Evolutionary conservation across 2,797 vertebrate genomes (phyloP).

Genomic region (Rhodeus uyekii): DNA sequence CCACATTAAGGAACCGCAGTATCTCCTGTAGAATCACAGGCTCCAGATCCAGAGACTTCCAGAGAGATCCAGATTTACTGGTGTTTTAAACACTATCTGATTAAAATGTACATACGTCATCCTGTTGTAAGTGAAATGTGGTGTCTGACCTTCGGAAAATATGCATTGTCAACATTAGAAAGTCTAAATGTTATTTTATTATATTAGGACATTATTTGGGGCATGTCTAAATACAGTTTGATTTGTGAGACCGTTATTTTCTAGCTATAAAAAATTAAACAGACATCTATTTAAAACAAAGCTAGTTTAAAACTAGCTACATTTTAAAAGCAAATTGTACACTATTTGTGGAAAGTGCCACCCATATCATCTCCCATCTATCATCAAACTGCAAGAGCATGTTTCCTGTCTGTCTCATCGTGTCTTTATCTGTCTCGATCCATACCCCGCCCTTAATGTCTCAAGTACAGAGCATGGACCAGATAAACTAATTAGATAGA

Average conservation of each 20-base stretch:
- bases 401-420: slow-evolving; percentile 32
- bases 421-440: slow-evolving; percentile 2
- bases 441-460: neutral
- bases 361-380: neutral
- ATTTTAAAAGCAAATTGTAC: slow-evolving; percentile 3
- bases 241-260: neutral
- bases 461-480: neutral
- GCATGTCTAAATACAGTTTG: slow-evolving; percentile 5
- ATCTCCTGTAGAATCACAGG: neutral
- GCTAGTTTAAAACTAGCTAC: neutral
- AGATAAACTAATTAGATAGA: slow-evolving; percentile 48
- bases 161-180: neutral
- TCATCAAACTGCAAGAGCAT: slow-evolving; percentile 23
- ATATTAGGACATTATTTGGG: neutral
- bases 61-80: neutral
- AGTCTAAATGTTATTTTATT: neutral
- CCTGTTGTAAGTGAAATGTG: neutral
- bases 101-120: neutral
- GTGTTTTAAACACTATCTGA: neutral
- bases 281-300: neutral
- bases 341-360: neutral
- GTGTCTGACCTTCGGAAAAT: slow-evolving; percentile 10
- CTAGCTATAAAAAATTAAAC: neutral
- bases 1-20: neutral
- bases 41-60: neutral